A percentile compares a stretch with the other conserved stretches of the same genome.
Conservation (phyloP, 2,888 invertebrate genomes). For the Tachina fera region DNA sequence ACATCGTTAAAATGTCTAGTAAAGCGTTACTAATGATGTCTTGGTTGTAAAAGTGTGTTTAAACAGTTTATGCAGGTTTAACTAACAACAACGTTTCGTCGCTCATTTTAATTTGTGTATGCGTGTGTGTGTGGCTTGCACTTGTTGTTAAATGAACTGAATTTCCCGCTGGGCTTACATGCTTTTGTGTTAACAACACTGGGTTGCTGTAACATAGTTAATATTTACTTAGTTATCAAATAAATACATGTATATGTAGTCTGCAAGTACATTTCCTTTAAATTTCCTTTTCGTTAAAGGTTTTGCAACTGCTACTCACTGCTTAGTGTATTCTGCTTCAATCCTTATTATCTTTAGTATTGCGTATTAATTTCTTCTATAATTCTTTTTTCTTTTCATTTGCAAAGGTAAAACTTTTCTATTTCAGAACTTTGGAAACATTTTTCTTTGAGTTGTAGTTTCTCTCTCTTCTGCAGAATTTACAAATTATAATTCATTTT, state of each 20-base stretch:
- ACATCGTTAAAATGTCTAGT: conserved; percentile 54
- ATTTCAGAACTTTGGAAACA: conserved; percentile 28
- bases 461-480: conserved; percentile 16
- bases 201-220: conserved; percentile 45
- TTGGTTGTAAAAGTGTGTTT: conserved; percentile 35
- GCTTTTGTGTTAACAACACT: conserved; percentile 46
- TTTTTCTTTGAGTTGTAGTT: conserved; percentile 15
- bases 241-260: conserved; percentile 25
- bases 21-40: conserved; percentile 67
- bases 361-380: conserved; percentile 8
- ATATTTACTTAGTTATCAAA: conserved; percentile 50
- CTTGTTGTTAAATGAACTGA: conserved; percentile 66
- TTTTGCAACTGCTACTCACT: not conserved
- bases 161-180: conserved; percentile 66
- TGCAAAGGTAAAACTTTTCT: conserved; percentile 37
- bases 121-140: conserved; percentile 6
- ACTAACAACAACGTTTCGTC: conserved; percentile 34
- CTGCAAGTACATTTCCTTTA: not conserved
- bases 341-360: conserved; percentile 33
- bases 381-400: not conserved
- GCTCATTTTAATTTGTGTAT: conserved; percentile 30
- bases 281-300: not conserved
- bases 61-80: conserved; percentile 50
- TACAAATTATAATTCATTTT: conserved; percentile 52
- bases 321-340: conserved; percentile 3